Evolutionary conservation across 2,797 vertebrate genomes (phyloP).

Genomic region (Melanitta fusca): DNA sequence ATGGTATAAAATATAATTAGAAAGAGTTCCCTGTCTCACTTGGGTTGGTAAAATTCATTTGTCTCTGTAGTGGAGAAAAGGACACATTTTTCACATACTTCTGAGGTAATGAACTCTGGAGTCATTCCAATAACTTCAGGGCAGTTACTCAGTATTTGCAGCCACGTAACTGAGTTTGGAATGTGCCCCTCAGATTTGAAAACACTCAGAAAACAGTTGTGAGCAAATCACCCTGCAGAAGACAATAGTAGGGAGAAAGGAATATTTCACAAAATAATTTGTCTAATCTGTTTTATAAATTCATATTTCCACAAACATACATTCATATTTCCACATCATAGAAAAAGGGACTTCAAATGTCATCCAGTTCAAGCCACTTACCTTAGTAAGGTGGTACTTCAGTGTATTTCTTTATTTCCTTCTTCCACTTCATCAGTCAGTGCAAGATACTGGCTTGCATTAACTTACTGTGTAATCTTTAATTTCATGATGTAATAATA

Average conservation of each 20-base stretch:
- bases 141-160: background rate
- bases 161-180: background rate
- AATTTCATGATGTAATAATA: background rate
- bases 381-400: background rate
- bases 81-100: background rate
- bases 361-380: background rate
- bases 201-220: background rate
- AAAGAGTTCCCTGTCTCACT: background rate
- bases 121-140: background rate
- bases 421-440: background rate
- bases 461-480: background rate
- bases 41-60: background rate
- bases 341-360: background rate
- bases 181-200: background rate
- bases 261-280: constrained; percentile 6
- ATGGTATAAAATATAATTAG: background rate
- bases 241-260: background rate
- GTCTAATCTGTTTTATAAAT: background rate
- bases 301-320: background rate
- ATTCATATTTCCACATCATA: background rate
- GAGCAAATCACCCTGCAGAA: background rate
- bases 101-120: background rate
- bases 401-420: background rate
- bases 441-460: background rate
- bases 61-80: background rate